These are phyloP conservation scores for Eurytoma adleriae DNA, from an alignment of 2,888 invertebrate genomes.

Conservation along the genomic window DNA sequence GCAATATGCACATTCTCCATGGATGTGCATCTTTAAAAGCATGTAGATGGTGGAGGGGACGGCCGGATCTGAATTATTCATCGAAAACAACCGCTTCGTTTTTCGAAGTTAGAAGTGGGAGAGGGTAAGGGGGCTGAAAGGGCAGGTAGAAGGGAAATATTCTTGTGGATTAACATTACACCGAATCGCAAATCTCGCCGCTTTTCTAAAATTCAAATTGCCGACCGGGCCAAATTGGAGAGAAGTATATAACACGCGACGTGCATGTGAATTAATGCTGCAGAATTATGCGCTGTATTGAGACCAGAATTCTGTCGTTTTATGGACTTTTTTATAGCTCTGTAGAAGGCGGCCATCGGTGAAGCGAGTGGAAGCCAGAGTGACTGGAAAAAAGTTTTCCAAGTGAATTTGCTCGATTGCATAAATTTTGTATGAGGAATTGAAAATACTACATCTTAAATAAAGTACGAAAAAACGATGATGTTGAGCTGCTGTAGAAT, in stretches of 20 bases:
- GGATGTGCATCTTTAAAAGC: slow-evolving; percentile 40
- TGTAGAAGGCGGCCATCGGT: no score
- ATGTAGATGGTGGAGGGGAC: slow-evolving; percentile 31
- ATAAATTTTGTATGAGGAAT: slow-evolving; percentile 8
- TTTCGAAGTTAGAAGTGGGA: slow-evolving; percentile 24
- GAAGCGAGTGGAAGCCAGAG: no score
- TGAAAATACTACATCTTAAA: not conserved
- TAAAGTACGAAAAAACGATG: not conserved
- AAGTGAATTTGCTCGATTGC: not conserved
- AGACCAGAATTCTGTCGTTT: slow-evolving; percentile 5
- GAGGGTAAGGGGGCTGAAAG: not conserved
- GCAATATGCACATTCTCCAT: slow-evolving; percentile 16
- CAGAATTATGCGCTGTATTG: slow-evolving; percentile 5
- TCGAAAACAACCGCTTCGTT: slow-evolving; percentile 48
- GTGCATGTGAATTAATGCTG: slow-evolving; percentile 40
- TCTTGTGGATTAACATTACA: slow-evolving; percentile 50
- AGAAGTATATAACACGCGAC: slow-evolving; percentile 33
- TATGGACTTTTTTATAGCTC: not conserved
- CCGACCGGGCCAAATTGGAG: slow-evolving; percentile 28
- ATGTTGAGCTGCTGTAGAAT: no score
- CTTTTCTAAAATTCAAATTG: slow-evolving; percentile 53
- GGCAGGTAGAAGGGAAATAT: slow-evolving; percentile 28
- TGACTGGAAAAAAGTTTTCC: not conserved
- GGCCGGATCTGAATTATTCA: slow-evolving; percentile 43
- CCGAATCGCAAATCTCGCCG: slow-evolving; percentile 45